Conservation (phyloP, 2,797 vertebrate species). For the Myripristis murdjan region DNA sequence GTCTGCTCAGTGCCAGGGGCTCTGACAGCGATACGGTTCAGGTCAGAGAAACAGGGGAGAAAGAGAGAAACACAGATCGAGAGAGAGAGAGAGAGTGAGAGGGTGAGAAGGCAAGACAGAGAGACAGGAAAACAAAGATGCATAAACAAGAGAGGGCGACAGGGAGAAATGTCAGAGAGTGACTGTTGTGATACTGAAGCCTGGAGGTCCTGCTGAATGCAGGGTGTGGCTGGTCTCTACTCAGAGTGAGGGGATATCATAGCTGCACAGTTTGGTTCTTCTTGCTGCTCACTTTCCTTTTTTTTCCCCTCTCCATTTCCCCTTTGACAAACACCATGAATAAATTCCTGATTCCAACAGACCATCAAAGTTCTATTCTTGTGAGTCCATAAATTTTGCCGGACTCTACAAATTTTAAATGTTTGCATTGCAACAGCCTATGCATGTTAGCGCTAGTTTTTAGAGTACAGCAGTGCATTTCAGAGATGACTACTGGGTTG, state of each 20-base stretch:
- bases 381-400: slow-evolving; percentile 15
- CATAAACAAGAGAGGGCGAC: slow-evolving; percentile 59
- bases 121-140: slow-evolving; percentile 62
- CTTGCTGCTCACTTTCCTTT: slow-evolving; percentile 26
- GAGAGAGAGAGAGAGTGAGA: slow-evolving; percentile 40
- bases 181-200: slow-evolving; percentile 70
- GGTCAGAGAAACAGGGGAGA: slow-evolving; percentile 68
- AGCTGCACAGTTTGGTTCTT: slow-evolving; percentile 45
- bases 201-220: slow-evolving; percentile 64
- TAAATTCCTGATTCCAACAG: slow-evolving; percentile 68
- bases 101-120: slow-evolving; percentile 37
- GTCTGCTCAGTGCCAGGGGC: slow-evolving; percentile 74
- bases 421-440: slow-evolving; percentile 7
- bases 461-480: slow-evolving; percentile 1
- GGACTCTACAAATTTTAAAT: background rate
- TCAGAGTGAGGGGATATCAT: slow-evolving; percentile 63
- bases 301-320: slow-evolving; percentile 13
- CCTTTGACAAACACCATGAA: slow-evolving; percentile 48
- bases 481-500: background rate
- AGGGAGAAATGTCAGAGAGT: slow-evolving; percentile 1
- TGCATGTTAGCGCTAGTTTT: background rate
- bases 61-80: slow-evolving; percentile 54
- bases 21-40: slow-evolving; percentile 77
- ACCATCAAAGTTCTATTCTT: slow-evolving; percentile 71
- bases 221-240: slow-evolving; percentile 71